Conservation (phyloP, 1,140 invertebrate species). For the Melitaea cinxia region DNA sequence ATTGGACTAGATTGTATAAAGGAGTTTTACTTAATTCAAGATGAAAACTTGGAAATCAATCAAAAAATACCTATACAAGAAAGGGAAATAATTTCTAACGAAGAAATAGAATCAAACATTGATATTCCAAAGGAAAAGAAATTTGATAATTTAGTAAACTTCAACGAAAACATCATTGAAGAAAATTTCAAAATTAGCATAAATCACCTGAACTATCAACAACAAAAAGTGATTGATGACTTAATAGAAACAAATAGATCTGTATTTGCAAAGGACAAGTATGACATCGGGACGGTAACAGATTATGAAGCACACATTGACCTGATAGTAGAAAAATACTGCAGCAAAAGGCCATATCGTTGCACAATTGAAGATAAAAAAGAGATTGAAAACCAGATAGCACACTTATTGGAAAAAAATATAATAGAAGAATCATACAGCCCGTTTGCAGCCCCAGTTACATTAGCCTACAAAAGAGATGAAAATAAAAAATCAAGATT, state of each 20-base stretch:
- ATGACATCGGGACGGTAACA: not conserved
- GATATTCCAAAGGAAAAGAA: not conserved
- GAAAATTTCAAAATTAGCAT: conserved; percentile 22
- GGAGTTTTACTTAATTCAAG: conserved; percentile 39
- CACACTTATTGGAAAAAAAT: not conserved
- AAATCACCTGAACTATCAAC: conserved; percentile 22
- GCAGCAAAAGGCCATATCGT: not conserved
- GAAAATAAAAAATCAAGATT: not conserved
- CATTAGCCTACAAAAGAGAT: conserved; percentile 4
- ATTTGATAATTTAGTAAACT: conserved; percentile 27
- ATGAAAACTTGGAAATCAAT: conserved; percentile 41
- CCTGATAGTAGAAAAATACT: not conserved
- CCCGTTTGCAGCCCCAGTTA: not conserved
- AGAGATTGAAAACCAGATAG: not conserved
- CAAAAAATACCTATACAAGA: conserved; percentile 11
- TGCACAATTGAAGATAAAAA: conserved; percentile 2
- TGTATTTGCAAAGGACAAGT: not conserved
- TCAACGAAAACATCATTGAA: conserved; percentile 18
- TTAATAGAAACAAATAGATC: conserved; percentile 19
- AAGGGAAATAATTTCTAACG: not conserved
- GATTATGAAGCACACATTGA: conserved; percentile 8
- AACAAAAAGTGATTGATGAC: conserved; percentile 24
- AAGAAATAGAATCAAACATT: not conserved
- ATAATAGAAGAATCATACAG: too few relatives aligned
- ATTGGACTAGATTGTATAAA: conserved; percentile 49